Evolutionary conservation across 2,888 invertebrate species (phyloP).

Genomic region (Pterostichus madidus): DNA sequence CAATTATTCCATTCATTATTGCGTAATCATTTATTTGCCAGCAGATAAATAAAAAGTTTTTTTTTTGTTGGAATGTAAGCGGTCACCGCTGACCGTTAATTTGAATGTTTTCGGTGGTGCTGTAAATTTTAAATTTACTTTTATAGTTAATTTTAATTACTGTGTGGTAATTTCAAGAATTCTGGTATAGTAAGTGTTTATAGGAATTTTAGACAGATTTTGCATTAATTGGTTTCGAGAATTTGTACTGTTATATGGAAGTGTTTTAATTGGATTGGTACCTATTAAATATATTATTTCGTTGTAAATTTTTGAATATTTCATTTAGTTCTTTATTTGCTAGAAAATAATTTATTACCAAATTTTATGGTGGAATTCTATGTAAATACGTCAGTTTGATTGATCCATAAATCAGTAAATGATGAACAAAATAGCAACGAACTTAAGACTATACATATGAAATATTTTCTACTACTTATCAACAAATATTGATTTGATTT

Average conservation of each 20-base stretch:
- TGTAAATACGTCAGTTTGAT: too few relatives aligned
- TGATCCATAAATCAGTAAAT: too few relatives aligned
- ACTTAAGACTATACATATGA: too few relatives aligned
- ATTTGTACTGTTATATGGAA: slow-evolving; percentile 15
- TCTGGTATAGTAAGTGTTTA: background rate
- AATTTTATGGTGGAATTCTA: too few relatives aligned
- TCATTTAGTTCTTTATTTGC: background rate
- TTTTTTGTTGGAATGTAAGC: background rate
- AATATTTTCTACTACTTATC: too few relatives aligned
- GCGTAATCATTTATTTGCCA: slow-evolving; percentile 5
- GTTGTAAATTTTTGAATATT: background rate
- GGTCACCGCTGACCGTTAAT: slow-evolving; percentile 16
- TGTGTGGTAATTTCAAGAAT: slow-evolving; percentile 9
- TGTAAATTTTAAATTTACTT: slow-evolving; percentile 46
- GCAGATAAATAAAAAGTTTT: slow-evolving; percentile 1
- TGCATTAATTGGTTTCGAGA: slow-evolving; percentile 7
- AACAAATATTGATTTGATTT: too few relatives aligned
- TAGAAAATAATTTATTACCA: too few relatives aligned
- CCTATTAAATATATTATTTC: background rate
- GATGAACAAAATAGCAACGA: too few relatives aligned
- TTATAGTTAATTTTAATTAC: slow-evolving; percentile 36
- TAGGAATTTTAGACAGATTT: background rate
- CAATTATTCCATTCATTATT: slow-evolving; percentile 14
- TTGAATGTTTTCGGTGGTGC: slow-evolving; percentile 10
- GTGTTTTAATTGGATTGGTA: background rate